Conservation (phyloP, 1,140 invertebrate species). For the Medauroidea extradentata region DNA sequence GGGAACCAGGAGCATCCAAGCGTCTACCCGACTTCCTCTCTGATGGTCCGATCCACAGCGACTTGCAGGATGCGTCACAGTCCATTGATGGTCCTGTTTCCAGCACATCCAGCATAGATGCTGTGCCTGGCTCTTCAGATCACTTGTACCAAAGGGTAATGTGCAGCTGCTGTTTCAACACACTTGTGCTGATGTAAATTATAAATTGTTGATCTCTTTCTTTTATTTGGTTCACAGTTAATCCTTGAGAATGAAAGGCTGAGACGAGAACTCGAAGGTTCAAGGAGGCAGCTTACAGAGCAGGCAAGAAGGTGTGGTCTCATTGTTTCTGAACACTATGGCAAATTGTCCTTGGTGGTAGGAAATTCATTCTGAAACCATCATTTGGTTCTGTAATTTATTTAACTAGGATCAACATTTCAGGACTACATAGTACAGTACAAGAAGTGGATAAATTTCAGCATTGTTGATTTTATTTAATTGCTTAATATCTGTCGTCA, state of each 20-base stretch:
- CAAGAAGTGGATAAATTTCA: too few relatives aligned
- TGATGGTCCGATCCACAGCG: constrained; percentile 58
- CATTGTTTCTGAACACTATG: constrained; percentile 15
- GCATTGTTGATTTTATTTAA: too few relatives aligned
- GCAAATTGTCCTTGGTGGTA: too few relatives aligned
- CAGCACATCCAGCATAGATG: not conserved
- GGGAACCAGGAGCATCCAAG: constrained; percentile 45
- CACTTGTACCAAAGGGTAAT: not conserved
- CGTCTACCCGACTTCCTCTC: constrained; percentile 68
- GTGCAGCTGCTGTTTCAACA: not conserved
- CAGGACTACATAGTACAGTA: too few relatives aligned
- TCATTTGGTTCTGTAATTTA: too few relatives aligned
- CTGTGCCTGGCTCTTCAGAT: not conserved
- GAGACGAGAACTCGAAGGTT: constrained; percentile 49
- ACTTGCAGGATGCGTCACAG: not conserved
- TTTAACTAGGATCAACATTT: too few relatives aligned
- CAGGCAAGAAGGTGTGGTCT: constrained; percentile 46
- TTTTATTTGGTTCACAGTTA: constrained; percentile 39
- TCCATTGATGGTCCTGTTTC: not conserved
- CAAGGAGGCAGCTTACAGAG: constrained; percentile 47
- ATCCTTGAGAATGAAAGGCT: constrained; percentile 53
- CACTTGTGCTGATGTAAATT: not conserved
- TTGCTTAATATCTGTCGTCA: too few relatives aligned
- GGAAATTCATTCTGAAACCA: too few relatives aligned
- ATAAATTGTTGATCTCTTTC: not conserved